Base-by-base conservation (phyloP, 1,140 invertebrate species). In the Neomicropteryx cornuta region DNA sequence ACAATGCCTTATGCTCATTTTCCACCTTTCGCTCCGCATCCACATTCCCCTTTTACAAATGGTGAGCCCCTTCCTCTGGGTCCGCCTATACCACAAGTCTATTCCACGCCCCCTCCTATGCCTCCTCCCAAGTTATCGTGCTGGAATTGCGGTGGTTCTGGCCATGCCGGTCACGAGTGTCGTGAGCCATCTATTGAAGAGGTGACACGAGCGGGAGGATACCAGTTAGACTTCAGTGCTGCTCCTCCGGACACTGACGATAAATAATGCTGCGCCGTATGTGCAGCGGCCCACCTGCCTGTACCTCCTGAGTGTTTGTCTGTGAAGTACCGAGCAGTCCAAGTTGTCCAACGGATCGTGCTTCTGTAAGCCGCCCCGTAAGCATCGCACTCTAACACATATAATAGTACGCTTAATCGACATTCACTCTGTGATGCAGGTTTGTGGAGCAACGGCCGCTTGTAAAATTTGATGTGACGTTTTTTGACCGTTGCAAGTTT, bases 151-250 rank as follows among this genome's bases (percentile, higher is more conserved):
- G 83, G 83, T 24, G 79, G 76, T 19, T 69, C 73, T 33, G 80
- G 68, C 36, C 89, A 94, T 58, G 66, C 73, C n/a, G 85, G 85
- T 2, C 62, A 71, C 41, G 87, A 91, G 23, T 94, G 89, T 57
- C 81, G 81, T 45, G 85, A 88, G 54, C 77, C 79, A 36, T 86
- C 83, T 5, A 87, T 91, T 73, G 87, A 93, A 54, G 85, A 89
- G 59, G 79, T 89, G 53, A 87, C 83, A 6, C 70, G 76, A 38
- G 73, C 71, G 31, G 73, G 73, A 36, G 68, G 68, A 36, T 79
- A 77, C 48, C 73, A 72, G 55, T 55, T 78, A 21, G 74, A 76
- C 50, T 77, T 73, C 54, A 68, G 63, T 41, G 43, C 61, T 29
- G 60, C 62, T 6, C 58, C 66, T 22, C 60, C 63, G 13, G 62